phyloP scores from a whole-genome alignment of 1,140 invertebrate genomes.

The Augochlora pura region DNA sequence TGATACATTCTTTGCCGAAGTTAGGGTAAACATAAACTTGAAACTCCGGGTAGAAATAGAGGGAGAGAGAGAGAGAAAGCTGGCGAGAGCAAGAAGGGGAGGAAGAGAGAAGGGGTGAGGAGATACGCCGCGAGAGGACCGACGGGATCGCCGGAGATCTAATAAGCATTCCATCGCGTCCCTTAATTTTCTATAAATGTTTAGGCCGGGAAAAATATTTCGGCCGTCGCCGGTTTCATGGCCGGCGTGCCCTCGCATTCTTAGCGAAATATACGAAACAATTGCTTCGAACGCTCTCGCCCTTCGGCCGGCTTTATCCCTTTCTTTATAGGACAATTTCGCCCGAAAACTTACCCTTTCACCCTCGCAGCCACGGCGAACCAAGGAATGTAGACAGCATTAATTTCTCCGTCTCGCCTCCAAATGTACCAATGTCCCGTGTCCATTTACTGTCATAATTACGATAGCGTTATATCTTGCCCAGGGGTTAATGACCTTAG shows the following conservation, averaged over 20 bases:
- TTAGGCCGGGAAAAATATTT: slow-evolving; percentile 9
- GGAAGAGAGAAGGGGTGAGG: no score
- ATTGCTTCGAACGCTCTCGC: neutral
- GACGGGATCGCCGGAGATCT: slow-evolving; percentile 26
- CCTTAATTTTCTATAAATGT: slow-evolving; percentile 30
- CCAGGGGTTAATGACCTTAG: no score
- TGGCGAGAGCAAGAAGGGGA: neutral
- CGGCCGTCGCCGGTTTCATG: neutral
- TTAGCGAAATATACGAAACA: neutral
- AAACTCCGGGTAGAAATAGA: slow-evolving; percentile 46
- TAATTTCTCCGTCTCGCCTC: no score
- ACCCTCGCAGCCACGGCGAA: no score
- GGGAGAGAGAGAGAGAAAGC: slow-evolving; percentile 3
- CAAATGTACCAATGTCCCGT: no score
- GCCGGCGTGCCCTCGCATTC: neutral
- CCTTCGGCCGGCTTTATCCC: no score
- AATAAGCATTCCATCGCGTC: slow-evolving; percentile 26
- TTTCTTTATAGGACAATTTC: no score
- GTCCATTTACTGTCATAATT: no score
- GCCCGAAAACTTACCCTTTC: no score
- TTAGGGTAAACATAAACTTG: slow-evolving; percentile 62
- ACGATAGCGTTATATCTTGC: no score
- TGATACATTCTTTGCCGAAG: slow-evolving; percentile 64
- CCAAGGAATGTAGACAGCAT: no score
- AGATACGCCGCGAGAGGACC: no score